These are phyloP conservation scores for Netelia inedita DNA, from an alignment of 2,888 invertebrate species.

Conservation along the genomic window DNA sequence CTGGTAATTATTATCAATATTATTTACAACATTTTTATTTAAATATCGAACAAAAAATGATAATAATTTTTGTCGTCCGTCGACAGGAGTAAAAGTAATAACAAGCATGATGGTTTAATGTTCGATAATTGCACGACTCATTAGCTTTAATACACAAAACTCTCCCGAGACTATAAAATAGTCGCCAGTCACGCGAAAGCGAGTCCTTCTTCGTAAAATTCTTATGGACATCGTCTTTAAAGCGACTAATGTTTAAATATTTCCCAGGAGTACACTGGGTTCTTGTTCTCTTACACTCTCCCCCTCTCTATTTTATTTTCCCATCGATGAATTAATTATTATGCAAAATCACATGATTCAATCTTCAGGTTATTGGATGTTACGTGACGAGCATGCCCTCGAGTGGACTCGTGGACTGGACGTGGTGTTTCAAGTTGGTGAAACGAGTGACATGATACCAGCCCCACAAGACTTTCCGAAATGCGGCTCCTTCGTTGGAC, in stretches of 20 bases:
- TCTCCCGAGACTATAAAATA: slow-evolving; percentile 7
- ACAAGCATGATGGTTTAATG: background rate
- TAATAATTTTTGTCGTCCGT: background rate
- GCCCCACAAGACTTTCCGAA: slow-evolving; percentile 91
- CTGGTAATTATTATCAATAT: slow-evolving; percentile 85
- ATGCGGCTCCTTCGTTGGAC: slow-evolving; percentile 92
- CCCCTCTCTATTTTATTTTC: background rate
- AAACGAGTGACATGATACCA: slow-evolving; percentile 88
- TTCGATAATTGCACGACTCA: background rate
- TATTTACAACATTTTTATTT: slow-evolving; percentile 17
- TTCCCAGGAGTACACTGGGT: slow-evolving; percentile 39
- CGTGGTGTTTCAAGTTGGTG: slow-evolving; percentile 91
- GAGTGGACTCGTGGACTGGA: slow-evolving; percentile 92
- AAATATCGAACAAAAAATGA: background rate
- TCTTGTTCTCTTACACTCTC: background rate
- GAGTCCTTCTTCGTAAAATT: slow-evolving; percentile 1
- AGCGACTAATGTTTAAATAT: slow-evolving; percentile 19
- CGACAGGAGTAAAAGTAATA: background rate
- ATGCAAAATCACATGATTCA: slow-evolving; percentile 17
- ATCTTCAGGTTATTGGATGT: slow-evolving; percentile 90
- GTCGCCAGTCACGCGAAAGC: background rate
- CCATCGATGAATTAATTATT: slow-evolving; percentile 41
- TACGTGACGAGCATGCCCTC: slow-evolving; percentile 91
- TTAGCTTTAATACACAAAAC: background rate
- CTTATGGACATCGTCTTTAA: slow-evolving; percentile 22